Base-by-base conservation (phyloP, 2,888 invertebrate genomes). In the Cerceris rybyensis region DNA sequence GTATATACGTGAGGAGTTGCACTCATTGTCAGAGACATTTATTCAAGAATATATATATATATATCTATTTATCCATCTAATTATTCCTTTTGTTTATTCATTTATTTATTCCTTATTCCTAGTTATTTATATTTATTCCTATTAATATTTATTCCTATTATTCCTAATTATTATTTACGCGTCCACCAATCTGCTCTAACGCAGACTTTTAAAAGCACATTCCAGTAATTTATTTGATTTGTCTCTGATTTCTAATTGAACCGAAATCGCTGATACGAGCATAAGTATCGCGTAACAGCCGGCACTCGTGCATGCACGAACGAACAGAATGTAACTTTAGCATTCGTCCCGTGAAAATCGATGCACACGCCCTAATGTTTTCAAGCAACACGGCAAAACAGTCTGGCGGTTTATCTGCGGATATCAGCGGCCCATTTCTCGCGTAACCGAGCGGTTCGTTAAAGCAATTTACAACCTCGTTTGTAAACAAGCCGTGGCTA, bases 401-500 rank as follows among this genome's bases (percentile, higher is more conserved):
- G 63, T 65, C 46, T 54, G 58, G 72, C 77, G 77, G 81, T 84
- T 79, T 83, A 81, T 84, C 80, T 73, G 73, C 68, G 81, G 77
- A 79, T 80, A 80, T 83, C 76, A 75, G 81, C 80, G 75, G 67
- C 65, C 75, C 71, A 70, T 80, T 80, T 73, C 77, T 69, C 84
- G 82, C 74, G 75, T 69, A 73, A 78, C 75, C 75, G 75, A 83
- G 80, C 66, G 84, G 76, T 82, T 84, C 80, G 84, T 84, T 84
- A 82, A 82, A 84, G 84, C 82, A 77, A 84, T 84, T 84, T 84
- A 82, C 84, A 84, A 50, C 78, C 78, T 75, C 84, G 84, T 84
- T 84, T 75, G 84, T 82, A 84, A 84, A 84, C 82, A 83, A 78
- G 78, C 84, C 63, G 77, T 70, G 72, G 71, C 70, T 78, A 69